Evolutionary conservation across 2,797 vertebrate species (phyloP), one percentile per base, ranked within the genome.

Genomic region (Odontamblyopus lacepedii): DNA sequence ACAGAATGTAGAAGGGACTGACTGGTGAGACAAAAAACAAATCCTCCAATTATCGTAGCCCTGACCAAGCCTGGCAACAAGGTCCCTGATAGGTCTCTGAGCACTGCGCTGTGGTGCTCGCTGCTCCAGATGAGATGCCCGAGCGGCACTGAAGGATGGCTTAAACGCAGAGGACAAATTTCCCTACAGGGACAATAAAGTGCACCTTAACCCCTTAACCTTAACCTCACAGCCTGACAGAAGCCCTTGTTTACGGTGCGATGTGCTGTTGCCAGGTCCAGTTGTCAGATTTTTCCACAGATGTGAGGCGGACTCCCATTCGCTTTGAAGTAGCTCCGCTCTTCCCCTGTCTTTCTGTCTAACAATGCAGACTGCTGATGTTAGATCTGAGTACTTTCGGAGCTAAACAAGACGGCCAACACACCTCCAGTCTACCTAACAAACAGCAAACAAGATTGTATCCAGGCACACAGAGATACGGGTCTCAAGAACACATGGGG

Each of bases 241-340:
- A 48, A 30, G 41, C 57, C 51, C 50, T 56, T 75, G 77, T 80
- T 83, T 76, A 78, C n/a, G 70, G 78, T 79, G 57, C 69, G 78
- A 79, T 26, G 65, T 78, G 75, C 83, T 88, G 84, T 88, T 86
- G 79, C 69, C 0, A 29, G 78, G 53, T 71, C 57, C 29, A 15
- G 81, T 87, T 87, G 68, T 83, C 83, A 85, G 87, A 90, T 88
- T 83, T 81, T 80, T 86, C 78, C 67, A 70, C 85, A 88, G 86
- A 92, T 89, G 88, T 82, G 81, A 27, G 76, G 62, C 80, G 72
- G 82, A 84, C 77, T 86, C 86, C 84, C 83, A 72, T 69, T 59
- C 59, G 26, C 83, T 89, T 85, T 90, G 85, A 89, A 83, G 85
- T 82, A 71, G 82, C 19, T 35, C 77, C 1, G 81, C 79, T 90